Conservation (phyloP, 1,140 invertebrate species). For the Drosophila santomea region DNA sequence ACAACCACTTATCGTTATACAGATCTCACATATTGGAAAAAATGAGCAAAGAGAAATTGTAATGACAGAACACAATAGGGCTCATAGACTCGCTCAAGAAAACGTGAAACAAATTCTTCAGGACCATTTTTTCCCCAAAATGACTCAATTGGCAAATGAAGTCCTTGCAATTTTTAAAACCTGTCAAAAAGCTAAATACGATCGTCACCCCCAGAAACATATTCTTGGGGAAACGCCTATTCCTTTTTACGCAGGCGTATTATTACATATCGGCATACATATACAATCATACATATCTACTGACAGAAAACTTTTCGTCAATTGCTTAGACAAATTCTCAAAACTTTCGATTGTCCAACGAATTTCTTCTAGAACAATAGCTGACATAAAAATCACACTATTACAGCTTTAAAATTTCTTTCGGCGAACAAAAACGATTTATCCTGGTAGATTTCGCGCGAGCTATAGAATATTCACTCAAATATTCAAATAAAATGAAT, state of each 20-base stretch:
- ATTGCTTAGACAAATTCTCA: neutral
- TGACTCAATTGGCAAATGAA: neutral
- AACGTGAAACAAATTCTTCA: neutral
- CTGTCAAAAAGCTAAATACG: too few relatives aligned
- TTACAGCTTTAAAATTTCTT: neutral
- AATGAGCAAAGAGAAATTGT: too few relatives aligned
- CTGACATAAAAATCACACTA: neutral
- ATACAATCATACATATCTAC: neutral
- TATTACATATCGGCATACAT: neutral
- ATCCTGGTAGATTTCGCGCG: too few relatives aligned
- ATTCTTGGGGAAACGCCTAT: neutral
- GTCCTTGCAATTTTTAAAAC: neutral
- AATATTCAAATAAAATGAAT: too few relatives aligned
- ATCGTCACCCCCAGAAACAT: neutral
- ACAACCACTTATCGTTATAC: too few relatives aligned
- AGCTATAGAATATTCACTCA: too few relatives aligned
- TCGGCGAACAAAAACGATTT: slow-evolving; percentile 3
- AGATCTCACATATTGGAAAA: too few relatives aligned
- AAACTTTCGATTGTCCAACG: slow-evolving; percentile 3
- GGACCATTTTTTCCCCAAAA: neutral
- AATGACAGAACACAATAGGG: too few relatives aligned
- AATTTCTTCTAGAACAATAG: neutral
- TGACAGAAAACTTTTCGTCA: neutral
- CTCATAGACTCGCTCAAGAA: too few relatives aligned
- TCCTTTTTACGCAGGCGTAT: neutral